Percentiles rank a stretch among this genome's conserved stretches.
Conservation (phyloP, 1,140 invertebrate species). For the Drosophila nasuta region DNA sequence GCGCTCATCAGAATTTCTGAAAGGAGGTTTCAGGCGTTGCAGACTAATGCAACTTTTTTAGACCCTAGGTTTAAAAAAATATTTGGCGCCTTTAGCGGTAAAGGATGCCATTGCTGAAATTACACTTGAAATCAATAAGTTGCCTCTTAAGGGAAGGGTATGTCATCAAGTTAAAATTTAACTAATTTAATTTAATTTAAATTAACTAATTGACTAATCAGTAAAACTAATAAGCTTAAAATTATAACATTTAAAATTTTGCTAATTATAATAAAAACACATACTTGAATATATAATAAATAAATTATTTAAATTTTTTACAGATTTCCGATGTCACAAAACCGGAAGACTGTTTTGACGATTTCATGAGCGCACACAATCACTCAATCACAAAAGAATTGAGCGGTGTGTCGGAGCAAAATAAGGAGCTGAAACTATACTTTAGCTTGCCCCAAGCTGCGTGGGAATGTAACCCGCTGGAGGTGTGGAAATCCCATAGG, state of each 20-base stretch:
- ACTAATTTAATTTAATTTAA: neutral
- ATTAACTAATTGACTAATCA: neutral
- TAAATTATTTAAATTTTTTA: neutral
- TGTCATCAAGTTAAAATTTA: conserved; percentile 1
- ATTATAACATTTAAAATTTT: too few species aligned
- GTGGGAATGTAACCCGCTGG: too few species aligned
- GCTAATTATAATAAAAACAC: neutral
- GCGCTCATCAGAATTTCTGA: neutral
- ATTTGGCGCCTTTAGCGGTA: neutral
- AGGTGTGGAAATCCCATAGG: too few species aligned
- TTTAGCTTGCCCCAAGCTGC: too few species aligned
- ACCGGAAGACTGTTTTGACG: neutral
- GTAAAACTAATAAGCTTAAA: neutral
- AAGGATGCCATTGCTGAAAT: neutral
- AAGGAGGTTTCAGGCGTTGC: neutral
- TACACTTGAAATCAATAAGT: neutral
- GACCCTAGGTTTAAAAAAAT: conserved; percentile 6
- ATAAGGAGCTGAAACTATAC: too few species aligned
- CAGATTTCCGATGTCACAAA: conserved; percentile 1
- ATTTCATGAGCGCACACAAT: neutral
- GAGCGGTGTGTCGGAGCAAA: too few species aligned
- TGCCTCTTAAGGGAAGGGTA: neutral
- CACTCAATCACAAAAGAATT: too few species aligned
- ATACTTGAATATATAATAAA: neutral
- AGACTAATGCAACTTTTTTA: neutral